These are phyloP conservation scores for Campylomormyrus numenius DNA, from an alignment of 2,113 vertebrate species.

Conservation along the genomic window DNA sequence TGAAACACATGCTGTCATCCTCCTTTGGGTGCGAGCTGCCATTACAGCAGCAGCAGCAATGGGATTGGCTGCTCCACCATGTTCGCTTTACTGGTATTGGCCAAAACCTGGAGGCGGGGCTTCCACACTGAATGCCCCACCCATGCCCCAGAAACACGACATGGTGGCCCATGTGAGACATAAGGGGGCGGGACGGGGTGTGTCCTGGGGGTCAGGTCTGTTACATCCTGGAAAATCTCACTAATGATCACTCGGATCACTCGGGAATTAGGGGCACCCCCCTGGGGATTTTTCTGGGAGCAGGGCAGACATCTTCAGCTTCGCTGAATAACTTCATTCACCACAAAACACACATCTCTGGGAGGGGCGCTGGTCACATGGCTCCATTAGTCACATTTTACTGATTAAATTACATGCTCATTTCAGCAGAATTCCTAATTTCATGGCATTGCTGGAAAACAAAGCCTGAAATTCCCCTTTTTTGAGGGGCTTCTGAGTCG, in stretches of 20 bases:
- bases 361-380: background rate
- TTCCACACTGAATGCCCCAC: background rate
- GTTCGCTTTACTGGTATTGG: background rate
- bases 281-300: background rate
- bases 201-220: background rate
- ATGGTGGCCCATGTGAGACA: background rate
- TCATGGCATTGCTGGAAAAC: conserved; percentile 24
- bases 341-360: conserved; percentile 16
- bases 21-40: background rate
- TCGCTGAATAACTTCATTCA: conserved; percentile 39
- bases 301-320: conserved; percentile 22
- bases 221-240: background rate
- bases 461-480: conserved; percentile 17
- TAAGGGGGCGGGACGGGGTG: background rate
- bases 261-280: background rate
- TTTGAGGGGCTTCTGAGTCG: background rate
- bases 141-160: background rate
- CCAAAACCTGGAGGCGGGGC: background rate
- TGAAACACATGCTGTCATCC: background rate
- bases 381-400: conserved; percentile 9
- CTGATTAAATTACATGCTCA: conserved; percentile 36
- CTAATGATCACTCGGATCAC: conserved; percentile 10
- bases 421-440: conserved; percentile 30
- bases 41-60: background rate
- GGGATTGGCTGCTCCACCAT: background rate